A percentile compares a stretch with the other conserved stretches of the same genome.
phyloP scores from a whole-genome alignment of 2,888 invertebrate species.

The Agriopis aurantiaria region DNA sequence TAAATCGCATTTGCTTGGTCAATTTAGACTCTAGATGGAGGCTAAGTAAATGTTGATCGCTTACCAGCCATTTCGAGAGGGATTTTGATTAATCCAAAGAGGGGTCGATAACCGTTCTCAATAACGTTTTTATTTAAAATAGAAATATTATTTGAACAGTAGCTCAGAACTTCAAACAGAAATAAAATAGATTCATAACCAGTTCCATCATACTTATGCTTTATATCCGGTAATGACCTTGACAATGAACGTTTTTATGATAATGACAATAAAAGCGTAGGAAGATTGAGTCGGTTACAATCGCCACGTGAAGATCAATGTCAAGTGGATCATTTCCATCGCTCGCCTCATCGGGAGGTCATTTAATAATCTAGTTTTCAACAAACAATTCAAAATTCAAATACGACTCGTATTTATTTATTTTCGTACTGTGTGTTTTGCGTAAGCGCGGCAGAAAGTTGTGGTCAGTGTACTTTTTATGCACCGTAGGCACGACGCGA shows the following conservation, averaged over 20 bases:
- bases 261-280: conserved; percentile 28
- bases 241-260: conserved; percentile 49
- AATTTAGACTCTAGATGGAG: conserved; percentile 29
- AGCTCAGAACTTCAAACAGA: too few species aligned
- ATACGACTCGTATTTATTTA: conserved; percentile 50
- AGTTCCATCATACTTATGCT: not conserved
- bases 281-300: conserved; percentile 22
- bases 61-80: not conserved
- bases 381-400: conserved; percentile 42
- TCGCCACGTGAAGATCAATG: conserved; percentile 30
- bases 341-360: conserved; percentile 21
- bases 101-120: not conserved
- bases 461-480: conserved; percentile 33
- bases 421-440: conserved; percentile 48
- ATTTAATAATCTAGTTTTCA: conserved; percentile 24
- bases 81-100: not conserved
- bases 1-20: conserved; percentile 50
- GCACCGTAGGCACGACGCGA: conserved; percentile 16
- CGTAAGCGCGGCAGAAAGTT: conserved; percentile 36
- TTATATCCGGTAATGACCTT: conserved; percentile 39
- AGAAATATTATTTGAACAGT: not conserved
- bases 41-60: conserved; percentile 1
- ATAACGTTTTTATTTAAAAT: not conserved
- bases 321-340: conserved; percentile 28
- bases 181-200: conserved; percentile 2